Percentiles rank a stretch among this genome's conserved stretches.
phyloP scores from a whole-genome alignment of 2,888 invertebrate genomes.

The Hybos culiciformis region DNA sequence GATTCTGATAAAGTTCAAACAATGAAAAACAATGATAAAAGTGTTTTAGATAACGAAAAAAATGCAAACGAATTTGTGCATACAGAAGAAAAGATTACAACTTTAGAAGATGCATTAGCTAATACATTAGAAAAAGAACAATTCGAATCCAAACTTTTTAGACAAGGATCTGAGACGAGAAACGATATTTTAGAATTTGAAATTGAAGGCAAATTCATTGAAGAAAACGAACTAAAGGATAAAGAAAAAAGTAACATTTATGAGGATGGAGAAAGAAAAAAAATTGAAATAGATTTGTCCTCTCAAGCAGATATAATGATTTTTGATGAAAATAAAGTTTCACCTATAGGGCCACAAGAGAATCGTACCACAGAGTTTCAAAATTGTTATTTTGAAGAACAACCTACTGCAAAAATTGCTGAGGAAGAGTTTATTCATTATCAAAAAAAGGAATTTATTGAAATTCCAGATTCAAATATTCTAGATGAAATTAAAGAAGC shows the following conservation, averaged over 20 bases:
- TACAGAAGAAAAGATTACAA: not conserved
- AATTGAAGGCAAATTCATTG: slow-evolving; percentile 8
- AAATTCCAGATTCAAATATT: too few species aligned
- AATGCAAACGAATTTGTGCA: slow-evolving; percentile 14
- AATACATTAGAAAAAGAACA: not conserved
- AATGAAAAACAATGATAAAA: slow-evolving; percentile 17
- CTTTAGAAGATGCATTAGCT: not conserved
- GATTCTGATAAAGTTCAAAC: slow-evolving; percentile 11
- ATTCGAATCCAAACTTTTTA: slow-evolving; percentile 22
- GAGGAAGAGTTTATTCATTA: too few species aligned
- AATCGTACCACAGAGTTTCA: too few species aligned
- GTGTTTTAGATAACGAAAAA: slow-evolving; percentile 25
- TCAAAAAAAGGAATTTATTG: too few species aligned
- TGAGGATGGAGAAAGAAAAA: not conserved
- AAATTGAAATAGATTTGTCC: not conserved
- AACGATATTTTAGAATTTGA: slow-evolving; percentile 30
- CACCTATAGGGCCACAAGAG: too few species aligned
- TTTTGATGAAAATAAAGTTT: too few species aligned
- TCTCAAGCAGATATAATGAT: too few species aligned
- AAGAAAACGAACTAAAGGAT: too few species aligned
- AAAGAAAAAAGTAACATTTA: too few species aligned
- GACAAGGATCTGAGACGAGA: slow-evolving; percentile 32
- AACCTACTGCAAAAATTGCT: too few species aligned
- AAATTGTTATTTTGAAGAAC: too few species aligned
- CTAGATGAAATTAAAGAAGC: too few species aligned